Base-by-base conservation (phyloP, 2,888 invertebrate species). In the Parnassius glacialis region DNA sequence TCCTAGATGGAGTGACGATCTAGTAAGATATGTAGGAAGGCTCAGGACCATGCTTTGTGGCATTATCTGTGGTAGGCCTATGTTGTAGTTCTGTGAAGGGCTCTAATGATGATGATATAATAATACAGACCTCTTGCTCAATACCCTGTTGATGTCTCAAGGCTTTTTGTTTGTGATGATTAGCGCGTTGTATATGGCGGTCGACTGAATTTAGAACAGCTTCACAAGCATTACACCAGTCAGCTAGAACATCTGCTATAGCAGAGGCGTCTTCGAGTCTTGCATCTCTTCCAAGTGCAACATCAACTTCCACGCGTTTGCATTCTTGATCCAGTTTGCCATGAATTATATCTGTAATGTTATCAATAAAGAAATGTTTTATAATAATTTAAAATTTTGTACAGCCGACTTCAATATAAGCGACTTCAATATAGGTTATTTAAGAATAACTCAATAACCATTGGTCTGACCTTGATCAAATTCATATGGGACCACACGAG, bases 291-390 rank as follows among this genome's bases (percentile, higher is more conserved):
- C 98, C 98, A 45, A 98, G 94, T 0, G 98, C 97, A 73, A 96
- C 98, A 81, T 99, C 98, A 0, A 99, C 95, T 87, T 99, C 98
- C 47, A 99, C 92, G 68, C 96, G 95, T 71, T 96, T 96, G 83
- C 98, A 97, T 78, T 97, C 97, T 83, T 99, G 99, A 85, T 99
- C 99, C 68, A 99, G 89, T 87, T 98, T 99, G 2, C 98, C 99
- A 71, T 97, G 97, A 72, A 98, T 97, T 70, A 99, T 97, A 81
- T 97, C 97, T 95, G 85, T 0, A 91, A 62, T 25, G 11, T 44
- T 51, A 51, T 2, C 20, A 48, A 48, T 48, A n/a, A 43, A 43
- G 34, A 34, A 34, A 34, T 34, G 34, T 34, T 34, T 34, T 5
- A 34, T 34, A 25, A 1, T n/a, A n/a, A n/a, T n/a, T n/a, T n/a